Conservation (phyloP, 2,113 vertebrate genomes). For the Tylochromis polylepis region DNA sequence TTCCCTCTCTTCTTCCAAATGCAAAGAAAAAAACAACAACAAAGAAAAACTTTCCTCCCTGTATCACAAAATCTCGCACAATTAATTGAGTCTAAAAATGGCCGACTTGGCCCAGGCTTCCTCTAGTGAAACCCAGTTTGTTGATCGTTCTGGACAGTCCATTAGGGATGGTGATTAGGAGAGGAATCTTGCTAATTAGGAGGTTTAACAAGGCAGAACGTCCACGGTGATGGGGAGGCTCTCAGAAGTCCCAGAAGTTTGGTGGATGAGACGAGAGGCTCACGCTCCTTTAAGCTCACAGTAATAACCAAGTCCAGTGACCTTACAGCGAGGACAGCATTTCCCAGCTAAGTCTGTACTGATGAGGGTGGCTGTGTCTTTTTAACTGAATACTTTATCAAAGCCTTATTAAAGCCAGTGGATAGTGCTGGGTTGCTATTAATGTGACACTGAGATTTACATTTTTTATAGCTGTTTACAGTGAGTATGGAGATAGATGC, state of each 20-base stretch:
- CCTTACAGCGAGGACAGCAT: neutral
- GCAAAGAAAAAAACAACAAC: neutral
- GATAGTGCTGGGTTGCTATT: neutral
- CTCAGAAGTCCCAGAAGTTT: slow-evolving; percentile 12
- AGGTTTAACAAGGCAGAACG: slow-evolving; percentile 40
- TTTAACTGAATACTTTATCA: slow-evolving; percentile 2
- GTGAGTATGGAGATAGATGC: neutral
- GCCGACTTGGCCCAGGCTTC: slow-evolving; percentile 1
- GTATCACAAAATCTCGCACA: neutral
- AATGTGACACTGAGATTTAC: neutral
- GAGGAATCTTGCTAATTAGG: slow-evolving; percentile 51
- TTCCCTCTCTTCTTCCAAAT: neutral
- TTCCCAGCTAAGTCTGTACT: neutral
- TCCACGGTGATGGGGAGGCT: neutral
- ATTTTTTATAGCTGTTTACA: neutral
- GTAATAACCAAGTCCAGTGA: slow-evolving; percentile 5
- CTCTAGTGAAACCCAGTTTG: slow-evolving; percentile 20
- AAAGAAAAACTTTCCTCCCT: neutral
- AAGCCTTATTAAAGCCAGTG: neutral
- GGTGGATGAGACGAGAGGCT: neutral
- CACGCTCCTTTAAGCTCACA: neutral
- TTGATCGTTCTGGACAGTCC: slow-evolving; percentile 42
- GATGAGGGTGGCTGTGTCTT: neutral
- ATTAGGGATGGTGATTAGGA: slow-evolving; percentile 49
- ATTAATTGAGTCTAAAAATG: slow-evolving; percentile 47